A percentile compares a stretch with the other conserved stretches of the same genome.
phyloP scores from a whole-genome alignment of 2,888 invertebrate genomes.

The Ganaspis brasiliensis region DNA sequence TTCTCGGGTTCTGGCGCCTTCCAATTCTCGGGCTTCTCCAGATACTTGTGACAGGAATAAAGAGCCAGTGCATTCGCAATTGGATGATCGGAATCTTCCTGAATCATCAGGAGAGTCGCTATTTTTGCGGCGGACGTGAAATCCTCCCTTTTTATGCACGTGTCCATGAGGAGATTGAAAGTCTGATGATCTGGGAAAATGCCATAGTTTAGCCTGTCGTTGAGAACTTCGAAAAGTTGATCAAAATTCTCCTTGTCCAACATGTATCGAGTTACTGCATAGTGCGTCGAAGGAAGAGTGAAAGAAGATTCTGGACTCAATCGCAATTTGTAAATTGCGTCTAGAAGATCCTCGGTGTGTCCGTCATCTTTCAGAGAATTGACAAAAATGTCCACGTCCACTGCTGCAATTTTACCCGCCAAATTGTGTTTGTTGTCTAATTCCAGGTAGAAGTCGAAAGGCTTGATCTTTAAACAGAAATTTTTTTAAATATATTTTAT shows the following conservation, averaged over 20 bases:
- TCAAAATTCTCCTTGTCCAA: conserved; percentile 85
- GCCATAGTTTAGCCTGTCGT: conserved; percentile 93
- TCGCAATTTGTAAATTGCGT: conserved; percentile 87
- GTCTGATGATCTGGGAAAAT: conserved; percentile 92
- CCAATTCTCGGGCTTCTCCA: conserved; percentile 83
- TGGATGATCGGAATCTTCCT: conserved; percentile 91
- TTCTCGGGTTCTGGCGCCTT: conserved; percentile 78
- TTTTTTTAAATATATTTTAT: too few relatives aligned
- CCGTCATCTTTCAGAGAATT: conserved; percentile 84
- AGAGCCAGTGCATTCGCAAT: conserved; percentile 87
- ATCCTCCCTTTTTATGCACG: conserved; percentile 87
- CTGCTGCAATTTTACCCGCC: conserved; percentile 85
- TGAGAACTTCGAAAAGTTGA: conserved; percentile 82
- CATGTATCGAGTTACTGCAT: conserved; percentile 88
- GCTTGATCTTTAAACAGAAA: conserved; percentile 73
- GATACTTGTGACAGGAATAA: conserved; percentile 88
- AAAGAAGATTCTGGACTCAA: conserved; percentile 87
- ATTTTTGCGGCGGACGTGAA: conserved; percentile 88
- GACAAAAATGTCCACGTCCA: conserved; percentile 92
- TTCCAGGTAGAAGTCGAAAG: conserved; percentile 87
- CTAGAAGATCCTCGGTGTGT: conserved; percentile 87
- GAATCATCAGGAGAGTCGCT: conserved; percentile 91
- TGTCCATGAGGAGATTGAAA: conserved; percentile 91
- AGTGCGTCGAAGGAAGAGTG: conserved; percentile 89
- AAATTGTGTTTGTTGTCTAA: conserved; percentile 86